phyloP scores from a whole-genome alignment of 2,797 vertebrate species.

The Gymnothorax javanicus region DNA sequence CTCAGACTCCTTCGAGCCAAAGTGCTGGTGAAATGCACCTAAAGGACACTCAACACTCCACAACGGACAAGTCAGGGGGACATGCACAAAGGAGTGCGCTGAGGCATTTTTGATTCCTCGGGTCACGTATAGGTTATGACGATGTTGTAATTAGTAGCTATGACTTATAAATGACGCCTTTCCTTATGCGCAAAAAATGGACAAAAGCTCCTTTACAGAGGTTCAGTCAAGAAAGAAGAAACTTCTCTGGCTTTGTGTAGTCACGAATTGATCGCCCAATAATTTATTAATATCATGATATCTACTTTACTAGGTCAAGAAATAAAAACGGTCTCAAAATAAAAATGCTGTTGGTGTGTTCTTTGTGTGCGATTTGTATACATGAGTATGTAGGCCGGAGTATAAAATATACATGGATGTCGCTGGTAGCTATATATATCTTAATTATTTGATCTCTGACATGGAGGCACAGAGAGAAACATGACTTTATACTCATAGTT shows the following conservation, averaged over 20 bases:
- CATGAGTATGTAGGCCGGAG: too few species aligned
- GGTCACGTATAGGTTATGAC: conserved; percentile 78
- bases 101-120: conserved; percentile 76
- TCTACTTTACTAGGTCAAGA: neutral
- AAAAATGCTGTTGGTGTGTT: neutral
- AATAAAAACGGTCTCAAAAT: neutral
- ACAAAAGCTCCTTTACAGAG: conserved; percentile 34
- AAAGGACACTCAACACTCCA: conserved; percentile 82
- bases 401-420: neutral
- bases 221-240: conserved; percentile 18
- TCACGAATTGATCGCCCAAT: conserved; percentile 8
- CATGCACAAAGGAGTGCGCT: conserved; percentile 75
- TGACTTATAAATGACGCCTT: conserved; percentile 81
- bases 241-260: conserved; percentile 1
- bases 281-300: conserved; percentile 1
- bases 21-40: conserved; percentile 56
- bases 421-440: neutral
- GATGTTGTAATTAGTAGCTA: conserved; percentile 90
- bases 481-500: neutral
- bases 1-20: conserved; percentile 67
- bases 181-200: conserved; percentile 55
- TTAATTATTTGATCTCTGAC: neutral
- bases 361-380: neutral
- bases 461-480: neutral
- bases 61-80: conserved; percentile 75